A percentile compares a stretch with the other conserved stretches of the same genome.
Conservation (phyloP, 1,140 invertebrate genomes). For the Orius insidiosus region DNA sequence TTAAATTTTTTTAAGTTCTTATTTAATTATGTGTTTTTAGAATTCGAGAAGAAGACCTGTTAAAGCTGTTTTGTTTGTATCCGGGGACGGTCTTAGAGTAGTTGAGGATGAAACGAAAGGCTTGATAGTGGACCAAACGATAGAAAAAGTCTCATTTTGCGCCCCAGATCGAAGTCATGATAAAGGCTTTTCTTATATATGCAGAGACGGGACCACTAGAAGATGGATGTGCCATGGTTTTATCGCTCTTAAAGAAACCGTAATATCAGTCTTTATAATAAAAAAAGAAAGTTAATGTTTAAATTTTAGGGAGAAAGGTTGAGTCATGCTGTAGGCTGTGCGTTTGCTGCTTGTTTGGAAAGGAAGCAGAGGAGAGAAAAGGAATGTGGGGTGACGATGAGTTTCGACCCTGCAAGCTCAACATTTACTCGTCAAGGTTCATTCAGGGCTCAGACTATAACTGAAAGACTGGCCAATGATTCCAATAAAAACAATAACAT, state of each 20-base stretch:
- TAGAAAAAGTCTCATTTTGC: constrained; percentile 99
- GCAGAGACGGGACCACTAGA: constrained; percentile 61
- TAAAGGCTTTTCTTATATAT: constrained; percentile 90
- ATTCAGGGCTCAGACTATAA: constrained; percentile 67
- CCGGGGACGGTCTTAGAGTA: constrained; percentile 90
- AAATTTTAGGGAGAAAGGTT: constrained; percentile 71
- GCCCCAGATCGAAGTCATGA: constrained; percentile 97
- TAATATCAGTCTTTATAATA: constrained; percentile 25
- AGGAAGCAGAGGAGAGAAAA: constrained; percentile 94
- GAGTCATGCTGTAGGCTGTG: constrained; percentile 97
- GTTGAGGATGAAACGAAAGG: constrained; percentile 98
- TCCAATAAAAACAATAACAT: constrained; percentile 17
- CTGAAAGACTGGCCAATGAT: constrained; percentile 48
- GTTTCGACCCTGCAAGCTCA: constrained; percentile 83
- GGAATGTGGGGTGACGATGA: constrained; percentile 86
- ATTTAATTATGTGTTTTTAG: constrained; percentile 34
- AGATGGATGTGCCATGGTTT: constrained; percentile 99
- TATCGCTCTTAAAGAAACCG: constrained; percentile 83
- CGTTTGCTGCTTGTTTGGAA: constrained; percentile 95
- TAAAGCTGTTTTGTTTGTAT: constrained; percentile 83
- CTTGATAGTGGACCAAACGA: constrained; percentile 97
- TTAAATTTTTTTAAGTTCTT: not conserved
- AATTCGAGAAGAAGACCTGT: constrained; percentile 73
- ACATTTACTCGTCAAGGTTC: constrained; percentile 86
- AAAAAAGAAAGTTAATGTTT: constrained; percentile 9